Percentiles rank a stretch among this genome's conserved stretches.
Evolutionary conservation across 2,797 vertebrate species (phyloP).

Genomic region (Tragelaphus oryx): DNA sequence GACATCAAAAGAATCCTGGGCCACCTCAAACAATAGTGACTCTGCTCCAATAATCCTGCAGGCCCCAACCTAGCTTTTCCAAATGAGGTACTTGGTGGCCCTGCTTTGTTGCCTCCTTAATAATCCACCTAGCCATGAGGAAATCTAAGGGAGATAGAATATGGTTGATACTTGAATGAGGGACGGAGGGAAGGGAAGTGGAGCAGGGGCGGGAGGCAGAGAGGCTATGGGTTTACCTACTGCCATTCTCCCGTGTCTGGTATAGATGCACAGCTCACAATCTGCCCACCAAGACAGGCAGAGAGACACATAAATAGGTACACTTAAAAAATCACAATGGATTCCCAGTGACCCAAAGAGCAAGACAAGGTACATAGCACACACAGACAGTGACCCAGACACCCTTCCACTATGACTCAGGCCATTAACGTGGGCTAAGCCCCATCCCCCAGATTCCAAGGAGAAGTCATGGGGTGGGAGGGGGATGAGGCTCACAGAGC

Average conservation of each 20-base stretch:
- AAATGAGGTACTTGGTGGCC: neutral
- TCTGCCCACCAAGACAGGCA: neutral
- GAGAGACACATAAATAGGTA: neutral
- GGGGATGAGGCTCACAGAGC: neutral
- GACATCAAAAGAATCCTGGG: constrained; percentile 3
- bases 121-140: neutral
- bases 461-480: neutral
- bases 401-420: constrained; percentile 35
- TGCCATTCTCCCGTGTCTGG: neutral
- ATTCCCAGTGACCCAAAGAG: constrained; percentile 8
- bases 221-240: neutral
- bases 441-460: neutral
- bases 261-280: neutral
- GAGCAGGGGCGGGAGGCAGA: neutral
- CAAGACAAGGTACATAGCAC: neutral
- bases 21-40: neutral
- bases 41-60: neutral
- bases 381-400: neutral
- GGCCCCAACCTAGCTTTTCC: neutral
- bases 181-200: neutral
- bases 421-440: neutral
- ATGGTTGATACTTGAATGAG: neutral
- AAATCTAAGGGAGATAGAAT: neutral
- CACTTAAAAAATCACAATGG: neutral
- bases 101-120: neutral